These are phyloP conservation scores for Rhabdornis inornatus DNA, from an alignment of 2,113 vertebrate species.

Conservation along the genomic window DNA sequence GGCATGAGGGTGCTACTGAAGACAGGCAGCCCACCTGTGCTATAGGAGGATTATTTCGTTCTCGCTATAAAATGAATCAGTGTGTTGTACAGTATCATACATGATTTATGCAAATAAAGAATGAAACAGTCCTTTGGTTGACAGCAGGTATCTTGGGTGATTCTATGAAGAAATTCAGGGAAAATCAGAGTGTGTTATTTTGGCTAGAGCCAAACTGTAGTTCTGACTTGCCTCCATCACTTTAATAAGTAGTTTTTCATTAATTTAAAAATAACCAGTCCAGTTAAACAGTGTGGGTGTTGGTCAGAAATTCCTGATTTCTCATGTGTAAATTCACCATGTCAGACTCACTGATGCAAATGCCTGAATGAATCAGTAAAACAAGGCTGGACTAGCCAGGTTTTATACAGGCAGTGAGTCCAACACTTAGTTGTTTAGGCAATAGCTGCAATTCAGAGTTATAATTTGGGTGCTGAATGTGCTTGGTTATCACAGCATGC, in stretches of 20 bases:
- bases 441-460: not conserved
- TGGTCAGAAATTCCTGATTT: not conserved
- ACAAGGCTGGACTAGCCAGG: not conserved
- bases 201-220: not conserved
- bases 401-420: not conserved
- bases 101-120: not conserved
- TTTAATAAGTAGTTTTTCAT: not conserved
- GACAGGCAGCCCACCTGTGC: not conserved
- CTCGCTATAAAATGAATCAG: not conserved
- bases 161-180: not conserved
- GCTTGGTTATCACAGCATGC: not conserved
- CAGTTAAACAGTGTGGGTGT: not conserved
- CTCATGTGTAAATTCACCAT: not conserved
- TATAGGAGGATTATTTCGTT: not conserved
- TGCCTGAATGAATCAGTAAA: not conserved
- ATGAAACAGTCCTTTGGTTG: not conserved
- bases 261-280: not conserved
- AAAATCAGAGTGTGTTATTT: not conserved
- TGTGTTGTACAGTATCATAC: not conserved
- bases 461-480: not conserved
- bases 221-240: not conserved
- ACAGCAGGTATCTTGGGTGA: not conserved
- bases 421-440: not conserved
- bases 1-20: not conserved
- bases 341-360: not conserved